A percentile compares a stretch with the other conserved stretches of the same genome.
These are phyloP conservation scores for Octodonta nipae DNA, from an alignment of 2,888 invertebrate genomes.

Conservation along the genomic window DNA sequence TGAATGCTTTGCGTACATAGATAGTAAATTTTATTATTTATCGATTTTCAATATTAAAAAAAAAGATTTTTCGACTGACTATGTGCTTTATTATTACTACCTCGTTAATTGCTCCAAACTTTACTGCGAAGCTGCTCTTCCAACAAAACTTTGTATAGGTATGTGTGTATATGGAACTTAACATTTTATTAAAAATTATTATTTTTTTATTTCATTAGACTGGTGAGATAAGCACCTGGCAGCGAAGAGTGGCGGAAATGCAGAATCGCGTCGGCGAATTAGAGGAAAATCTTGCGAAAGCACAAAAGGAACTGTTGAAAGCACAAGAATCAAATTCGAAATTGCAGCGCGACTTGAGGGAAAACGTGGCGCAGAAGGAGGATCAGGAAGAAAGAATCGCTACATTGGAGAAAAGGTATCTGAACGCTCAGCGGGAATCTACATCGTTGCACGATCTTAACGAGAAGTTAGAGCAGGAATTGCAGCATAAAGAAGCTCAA, in stretches of 20 bases:
- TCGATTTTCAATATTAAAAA: too few species aligned
- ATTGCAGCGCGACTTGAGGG: slow-evolving; percentile 80
- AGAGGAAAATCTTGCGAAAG: slow-evolving; percentile 73
- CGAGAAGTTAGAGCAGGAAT: slow-evolving; percentile 93
- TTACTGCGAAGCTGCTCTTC: too few species aligned
- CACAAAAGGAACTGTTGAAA: slow-evolving; percentile 84
- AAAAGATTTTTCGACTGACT: too few species aligned
- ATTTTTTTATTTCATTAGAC: slow-evolving; percentile 45
- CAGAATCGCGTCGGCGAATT: slow-evolving; percentile 77
- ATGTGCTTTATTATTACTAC: too few species aligned
- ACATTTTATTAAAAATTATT: too few species aligned
- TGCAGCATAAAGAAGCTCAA: slow-evolving; percentile 94
- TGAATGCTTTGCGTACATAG: too few species aligned
- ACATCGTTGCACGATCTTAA: slow-evolving; percentile 95
- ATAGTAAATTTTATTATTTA: too few species aligned
- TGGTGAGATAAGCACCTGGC: slow-evolving; percentile 79
- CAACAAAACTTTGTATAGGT: too few species aligned
- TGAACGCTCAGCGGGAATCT: slow-evolving; percentile 95
- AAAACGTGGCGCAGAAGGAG: slow-evolving; percentile 88
- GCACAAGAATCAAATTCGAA: slow-evolving; percentile 86
- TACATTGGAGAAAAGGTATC: slow-evolving; percentile 92
- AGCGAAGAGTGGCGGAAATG: slow-evolving; percentile 79
- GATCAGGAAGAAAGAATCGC: slow-evolving; percentile 97
- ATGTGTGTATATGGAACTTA: too few species aligned
- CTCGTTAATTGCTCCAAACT: too few species aligned